Evolutionary conservation across 2,797 vertebrate genomes (phyloP).

Genomic region (Rhinoraja longicauda): DNA sequence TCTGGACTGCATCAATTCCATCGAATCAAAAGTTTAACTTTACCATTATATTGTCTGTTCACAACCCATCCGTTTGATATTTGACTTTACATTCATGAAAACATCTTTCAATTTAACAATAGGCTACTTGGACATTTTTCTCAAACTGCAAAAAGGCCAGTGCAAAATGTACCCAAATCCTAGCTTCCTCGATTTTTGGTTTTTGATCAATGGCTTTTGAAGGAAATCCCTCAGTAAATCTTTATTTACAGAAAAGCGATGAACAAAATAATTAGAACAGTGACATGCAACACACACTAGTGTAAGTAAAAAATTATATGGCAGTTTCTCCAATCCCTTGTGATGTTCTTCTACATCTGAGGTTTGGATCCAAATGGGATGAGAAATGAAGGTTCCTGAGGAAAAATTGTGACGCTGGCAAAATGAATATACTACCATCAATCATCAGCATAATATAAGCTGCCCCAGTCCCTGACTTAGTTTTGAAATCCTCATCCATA

Average conservation of each 20-base stretch:
- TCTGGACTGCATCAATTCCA: neutral
- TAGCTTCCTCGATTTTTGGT: neutral
- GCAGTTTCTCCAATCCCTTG: neutral
- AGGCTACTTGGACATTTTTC: neutral
- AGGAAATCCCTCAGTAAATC: neutral
- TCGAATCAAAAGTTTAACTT: neutral
- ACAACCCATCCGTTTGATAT: neutral
- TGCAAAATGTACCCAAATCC: neutral
- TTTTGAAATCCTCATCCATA: neutral
- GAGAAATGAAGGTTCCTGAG: neutral
- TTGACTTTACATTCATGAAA: too few relatives aligned
- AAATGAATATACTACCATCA: too few relatives aligned
- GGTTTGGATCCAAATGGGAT: neutral
- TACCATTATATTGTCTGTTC: neutral
- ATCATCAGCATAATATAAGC: neutral
- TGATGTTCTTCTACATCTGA: neutral
- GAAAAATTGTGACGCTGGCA: neutral
- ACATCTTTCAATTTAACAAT: neutral
- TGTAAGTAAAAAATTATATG: too few relatives aligned
- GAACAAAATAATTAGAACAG: neutral
- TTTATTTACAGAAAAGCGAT: neutral
- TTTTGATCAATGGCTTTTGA: neutral
- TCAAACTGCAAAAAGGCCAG: neutral
- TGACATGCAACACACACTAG: neutral
- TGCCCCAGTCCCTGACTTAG: neutral